phyloP scores from a whole-genome alignment of 2,797 vertebrate species.

The Ceyx erithaca region DNA sequence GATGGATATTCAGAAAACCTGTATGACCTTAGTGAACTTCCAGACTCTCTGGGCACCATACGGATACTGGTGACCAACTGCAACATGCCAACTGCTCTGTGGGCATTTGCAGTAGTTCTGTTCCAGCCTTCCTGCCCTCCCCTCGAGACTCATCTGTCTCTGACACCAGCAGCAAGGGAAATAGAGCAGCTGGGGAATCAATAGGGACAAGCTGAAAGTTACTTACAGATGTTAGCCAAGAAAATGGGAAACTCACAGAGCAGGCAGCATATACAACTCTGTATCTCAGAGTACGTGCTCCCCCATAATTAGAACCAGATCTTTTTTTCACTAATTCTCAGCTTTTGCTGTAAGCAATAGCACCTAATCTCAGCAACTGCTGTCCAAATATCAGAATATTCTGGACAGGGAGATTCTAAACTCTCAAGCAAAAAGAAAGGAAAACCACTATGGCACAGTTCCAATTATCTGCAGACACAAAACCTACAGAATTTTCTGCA shows the following conservation, averaged over 20 bases:
- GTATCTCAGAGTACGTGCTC: not conserved
- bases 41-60: not conserved
- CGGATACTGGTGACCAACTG: not conserved
- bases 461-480: not conserved
- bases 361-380: not conserved
- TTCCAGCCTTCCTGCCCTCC: not conserved
- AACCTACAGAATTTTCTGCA: not conserved
- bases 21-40: not conserved
- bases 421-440: not conserved
- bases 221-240: slow-evolving; percentile 56
- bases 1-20: not conserved
- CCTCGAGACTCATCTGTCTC: slow-evolving; percentile 42
- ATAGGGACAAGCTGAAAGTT: slow-evolving; percentile 55
- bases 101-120: not conserved
- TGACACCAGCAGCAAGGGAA: slow-evolving; percentile 27
- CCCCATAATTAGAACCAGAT: not conserved
- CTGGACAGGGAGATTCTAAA: not conserved
- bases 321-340: not conserved
- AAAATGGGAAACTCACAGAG: slow-evolving; percentile 32
- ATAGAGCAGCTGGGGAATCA: slow-evolving; percentile 52
- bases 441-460: not conserved
- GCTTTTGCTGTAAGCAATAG: not conserved
- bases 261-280: not conserved
- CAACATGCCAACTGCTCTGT: not conserved
- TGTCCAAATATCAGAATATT: not conserved